Conservation (phyloP, 1,140 invertebrate genomes). For the Acyrthosiphon pisum region DNA sequence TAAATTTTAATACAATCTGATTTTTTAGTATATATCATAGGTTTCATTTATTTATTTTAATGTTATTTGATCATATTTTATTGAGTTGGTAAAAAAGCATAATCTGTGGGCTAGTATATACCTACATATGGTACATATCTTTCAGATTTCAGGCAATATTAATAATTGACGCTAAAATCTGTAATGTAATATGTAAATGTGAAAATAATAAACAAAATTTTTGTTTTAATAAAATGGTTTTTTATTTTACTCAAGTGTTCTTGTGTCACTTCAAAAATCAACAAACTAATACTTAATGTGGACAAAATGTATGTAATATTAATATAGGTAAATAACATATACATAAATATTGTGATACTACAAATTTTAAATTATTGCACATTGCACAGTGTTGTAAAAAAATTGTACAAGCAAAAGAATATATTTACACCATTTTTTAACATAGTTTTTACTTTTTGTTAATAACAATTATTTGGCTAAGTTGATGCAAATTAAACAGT, state of each 20-base stretch:
- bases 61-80: not conserved
- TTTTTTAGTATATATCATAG: too few relatives aligned
- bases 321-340: slow-evolving; percentile 35
- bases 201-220: not conserved
- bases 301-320: slow-evolving; percentile 39
- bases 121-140: too few relatives aligned
- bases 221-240: slow-evolving; percentile 27
- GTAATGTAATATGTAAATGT: not conserved
- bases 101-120: not conserved
- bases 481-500: slow-evolving; percentile 31
- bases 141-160: not conserved
- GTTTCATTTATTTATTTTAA: too few relatives aligned
- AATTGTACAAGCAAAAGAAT: slow-evolving; percentile 48
- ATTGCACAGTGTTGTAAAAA: slow-evolving; percentile 20
- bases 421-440: slow-evolving; percentile 31
- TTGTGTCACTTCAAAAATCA: slow-evolving; percentile 38
- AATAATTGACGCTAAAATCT: not conserved
- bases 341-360: slow-evolving; percentile 38
- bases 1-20: too few relatives aligned
- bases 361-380: slow-evolving; percentile 41
- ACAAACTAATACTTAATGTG: slow-evolving; percentile 44
- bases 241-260: slow-evolving; percentile 24
- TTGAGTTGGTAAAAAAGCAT: not conserved
- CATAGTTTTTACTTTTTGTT: slow-evolving; percentile 29
- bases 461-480: slow-evolving; percentile 28